A percentile compares a stretch with the other conserved stretches of the same genome.
These are phyloP conservation scores for Seira ritae DNA, from an alignment of 2,888 invertebrate species.

Conservation along the genomic window DNA sequence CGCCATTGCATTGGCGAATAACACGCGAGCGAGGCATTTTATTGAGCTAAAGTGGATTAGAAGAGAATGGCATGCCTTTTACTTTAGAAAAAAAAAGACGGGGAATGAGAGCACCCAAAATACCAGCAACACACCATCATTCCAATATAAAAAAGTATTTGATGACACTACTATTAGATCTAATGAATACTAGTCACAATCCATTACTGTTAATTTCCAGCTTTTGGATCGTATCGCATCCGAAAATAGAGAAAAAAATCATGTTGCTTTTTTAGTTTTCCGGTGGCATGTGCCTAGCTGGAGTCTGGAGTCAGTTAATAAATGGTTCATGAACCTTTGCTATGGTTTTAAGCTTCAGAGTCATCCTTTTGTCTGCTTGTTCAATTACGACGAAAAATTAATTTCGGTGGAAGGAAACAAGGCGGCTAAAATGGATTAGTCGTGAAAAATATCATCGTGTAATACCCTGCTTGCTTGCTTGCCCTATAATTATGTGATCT, in stretches of 20 bases:
- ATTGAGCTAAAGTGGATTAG: slow-evolving; percentile 11
- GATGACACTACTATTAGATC: slow-evolving; percentile 35
- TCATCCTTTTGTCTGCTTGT: not conserved
- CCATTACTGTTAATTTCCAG: slow-evolving; percentile 40
- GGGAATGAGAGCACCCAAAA: slow-evolving; percentile 13
- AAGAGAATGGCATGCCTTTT: slow-evolving; percentile 4
- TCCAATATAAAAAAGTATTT: slow-evolving; percentile 20
- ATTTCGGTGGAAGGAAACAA: slow-evolving; percentile 2
- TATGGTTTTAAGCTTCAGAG: not conserved
- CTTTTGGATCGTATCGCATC: not conserved
- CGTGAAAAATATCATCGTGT: not conserved
- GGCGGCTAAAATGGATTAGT: not conserved
- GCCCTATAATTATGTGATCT: not conserved
- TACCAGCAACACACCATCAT: not conserved
- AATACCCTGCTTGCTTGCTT: too few species aligned
- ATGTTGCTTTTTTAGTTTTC: not conserved
- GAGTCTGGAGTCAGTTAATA: not conserved
- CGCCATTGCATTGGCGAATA: not conserved
- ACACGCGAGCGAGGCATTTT: slow-evolving; percentile 16
- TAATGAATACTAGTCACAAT: slow-evolving; percentile 16
- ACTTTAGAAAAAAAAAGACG: not conserved
- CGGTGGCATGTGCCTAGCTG: not conserved
- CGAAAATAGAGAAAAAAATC: not conserved
- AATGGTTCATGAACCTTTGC: too few species aligned
- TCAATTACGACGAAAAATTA: not conserved